A percentile compares a stretch with the other conserved stretches of the same genome.
Evolutionary conservation across 2,888 invertebrate genomes (phyloP).

Genomic region (Leucania comma): DNA sequence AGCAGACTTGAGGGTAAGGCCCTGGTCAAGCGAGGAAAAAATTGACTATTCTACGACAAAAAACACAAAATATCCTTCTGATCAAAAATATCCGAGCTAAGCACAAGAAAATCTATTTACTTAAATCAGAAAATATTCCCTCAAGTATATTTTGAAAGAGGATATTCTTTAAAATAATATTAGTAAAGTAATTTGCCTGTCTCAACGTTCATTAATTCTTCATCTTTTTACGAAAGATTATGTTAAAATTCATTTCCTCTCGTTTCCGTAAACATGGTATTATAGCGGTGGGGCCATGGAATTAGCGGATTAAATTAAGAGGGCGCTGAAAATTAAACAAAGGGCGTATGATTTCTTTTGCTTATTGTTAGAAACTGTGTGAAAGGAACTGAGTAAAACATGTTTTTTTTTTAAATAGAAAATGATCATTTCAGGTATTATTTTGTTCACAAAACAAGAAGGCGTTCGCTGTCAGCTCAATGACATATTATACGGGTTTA

Average conservation of each 20-base stretch:
- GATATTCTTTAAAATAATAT: conserved; percentile 56
- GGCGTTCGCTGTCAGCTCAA: too few species aligned
- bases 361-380: background rate
- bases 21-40: too few species aligned
- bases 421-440: too few species aligned
- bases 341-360: background rate
- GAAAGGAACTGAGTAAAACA: too few species aligned
- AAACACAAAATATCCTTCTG: background rate
- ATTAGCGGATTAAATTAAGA: background rate
- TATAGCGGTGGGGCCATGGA: conserved; percentile 17
- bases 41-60: background rate
- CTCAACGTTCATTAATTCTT: conserved; percentile 60
- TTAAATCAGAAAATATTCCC: conserved; percentile 29
- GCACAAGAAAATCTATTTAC: conserved; percentile 10
- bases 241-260: conserved; percentile 57
- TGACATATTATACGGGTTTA: too few species aligned
- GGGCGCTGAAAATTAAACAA: background rate
- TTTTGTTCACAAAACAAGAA: too few species aligned
- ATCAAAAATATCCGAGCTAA: background rate
- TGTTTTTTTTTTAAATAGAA: too few species aligned
- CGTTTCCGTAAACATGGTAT: conserved; percentile 48
- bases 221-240: conserved; percentile 59
- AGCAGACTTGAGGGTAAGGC: too few species aligned
- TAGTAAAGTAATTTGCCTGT: conserved; percentile 57
- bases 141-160: conserved; percentile 53